These are phyloP conservation scores for Timandra comae DNA, from an alignment of 2,888 invertebrate genomes.

Conservation along the genomic window DNA sequence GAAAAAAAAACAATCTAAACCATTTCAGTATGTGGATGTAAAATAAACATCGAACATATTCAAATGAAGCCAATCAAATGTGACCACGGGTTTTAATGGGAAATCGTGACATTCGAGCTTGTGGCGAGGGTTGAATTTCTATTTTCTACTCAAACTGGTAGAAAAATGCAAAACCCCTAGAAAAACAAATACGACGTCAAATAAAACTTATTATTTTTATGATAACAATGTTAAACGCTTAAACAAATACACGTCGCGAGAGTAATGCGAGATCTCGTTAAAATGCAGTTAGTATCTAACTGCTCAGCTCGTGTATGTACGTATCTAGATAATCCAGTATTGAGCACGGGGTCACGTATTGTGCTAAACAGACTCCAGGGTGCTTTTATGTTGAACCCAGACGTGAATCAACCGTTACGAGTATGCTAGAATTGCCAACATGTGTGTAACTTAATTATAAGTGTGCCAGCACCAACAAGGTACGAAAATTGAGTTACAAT, in stretches of 20 bases:
- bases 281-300: constrained; percentile 13
- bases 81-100: constrained; percentile 6
- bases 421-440: constrained; percentile 63
- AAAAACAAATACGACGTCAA: no score
- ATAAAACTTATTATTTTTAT: no score
- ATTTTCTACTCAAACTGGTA: constrained; percentile 6
- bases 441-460: constrained; percentile 69
- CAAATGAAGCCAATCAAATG: constrained; percentile 10
- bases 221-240: no score
- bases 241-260: no score
- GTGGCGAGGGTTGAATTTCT: constrained; percentile 7
- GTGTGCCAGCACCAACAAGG: constrained; percentile 39
- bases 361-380: constrained; percentile 51
- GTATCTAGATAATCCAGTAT: constrained; percentile 31
- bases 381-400: constrained; percentile 38
- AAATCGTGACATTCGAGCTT: constrained; percentile 12
- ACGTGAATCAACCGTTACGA: constrained; percentile 63
- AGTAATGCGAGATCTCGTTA: constrained; percentile 12
- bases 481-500: constrained; percentile 12
- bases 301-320: constrained; percentile 5
- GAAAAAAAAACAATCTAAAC: not conserved
- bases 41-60: not conserved
- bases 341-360: constrained; percentile 31
- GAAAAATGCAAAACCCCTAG: constrained; percentile 2
- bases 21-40: not conserved